Base-by-base conservation (phyloP, 2,888 invertebrate species). In the Hoplodrina blanda region DNA sequence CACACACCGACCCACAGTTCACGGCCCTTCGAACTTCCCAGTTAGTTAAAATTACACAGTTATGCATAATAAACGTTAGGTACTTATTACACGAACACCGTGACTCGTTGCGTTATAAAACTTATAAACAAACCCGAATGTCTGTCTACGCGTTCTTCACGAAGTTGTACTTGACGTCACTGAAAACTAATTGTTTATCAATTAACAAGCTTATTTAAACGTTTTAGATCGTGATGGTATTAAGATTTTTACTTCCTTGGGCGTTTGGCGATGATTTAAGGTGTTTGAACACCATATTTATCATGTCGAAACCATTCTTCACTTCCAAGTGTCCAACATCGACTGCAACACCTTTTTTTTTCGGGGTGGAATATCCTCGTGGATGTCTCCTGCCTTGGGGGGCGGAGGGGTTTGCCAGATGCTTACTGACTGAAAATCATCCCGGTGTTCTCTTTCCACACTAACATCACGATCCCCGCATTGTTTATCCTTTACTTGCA, bases 21-120 rank as follows among this genome's bases (percentile, higher is more conserved):
- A 85, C 46, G 82, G 67, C 61, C 56, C 69, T 64, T 66, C 15
- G 4, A 8, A 70, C 82, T 85, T 77, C 83, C 84, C 82, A 76
- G 52, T 72, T 50, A 5, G 11, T 67, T 25, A 50, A 84, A 61
- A 82, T 80, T 71, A 85, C 74, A 72, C 56, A 74, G 60, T 3
- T 78, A 76, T 64, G 79, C 66, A 71, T 84, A 73, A 69, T 66
- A 66, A 52, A 68, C 15, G 53, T 77, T 37, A n/a, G n/a, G n/a
- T n/a, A 49, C 54, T 20, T 52, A 49, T 53, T 25, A 69, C 67
- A 82, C 76, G 76, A 55, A 65, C 30, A 56, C 62, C 82, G 80
- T 85, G 82, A 84, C 85, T 69, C 10, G 71, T 15, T 20, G 19
- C n/a, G 57, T 65, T 65, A 25, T n/a, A n/a, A n/a, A n/a, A n/a